Percentiles rank a stretch among this genome's conserved stretches.
Evolutionary conservation across 2,888 invertebrate genomes (phyloP).

Genomic region (Saturnia japonica): DNA sequence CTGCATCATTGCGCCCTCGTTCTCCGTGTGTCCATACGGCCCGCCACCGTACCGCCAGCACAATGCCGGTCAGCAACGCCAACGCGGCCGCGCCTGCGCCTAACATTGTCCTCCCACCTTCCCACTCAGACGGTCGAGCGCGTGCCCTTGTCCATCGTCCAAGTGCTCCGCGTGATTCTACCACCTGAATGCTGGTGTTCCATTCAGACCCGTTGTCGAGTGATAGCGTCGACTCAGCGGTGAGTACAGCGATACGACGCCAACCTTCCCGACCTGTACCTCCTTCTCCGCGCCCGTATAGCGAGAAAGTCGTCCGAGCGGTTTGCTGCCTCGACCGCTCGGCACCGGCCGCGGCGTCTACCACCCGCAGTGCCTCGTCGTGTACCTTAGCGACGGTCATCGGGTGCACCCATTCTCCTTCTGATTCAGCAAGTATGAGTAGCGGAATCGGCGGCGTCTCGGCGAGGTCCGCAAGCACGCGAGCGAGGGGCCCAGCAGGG

Average conservation of each 20-base stretch:
- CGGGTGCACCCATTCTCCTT: constrained; percentile 11
- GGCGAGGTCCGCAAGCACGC: background rate
- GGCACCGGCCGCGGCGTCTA: constrained; percentile 26
- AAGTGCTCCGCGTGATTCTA: constrained; percentile 36
- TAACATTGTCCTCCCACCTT: constrained; percentile 30
- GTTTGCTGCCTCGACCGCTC: constrained; percentile 30
- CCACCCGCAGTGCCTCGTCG: constrained; percentile 25
- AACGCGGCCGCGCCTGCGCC: constrained; percentile 29
- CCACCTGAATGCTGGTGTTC: constrained; percentile 36
- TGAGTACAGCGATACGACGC: constrained; percentile 41
- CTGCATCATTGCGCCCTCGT: constrained; percentile 42
- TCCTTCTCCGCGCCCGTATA: constrained; percentile 39
- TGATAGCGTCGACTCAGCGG: constrained; percentile 36
- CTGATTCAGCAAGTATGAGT: constrained; percentile 20
- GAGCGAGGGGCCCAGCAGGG: background rate
- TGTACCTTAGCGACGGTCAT: constrained; percentile 23
- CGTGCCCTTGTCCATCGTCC: constrained; percentile 27
- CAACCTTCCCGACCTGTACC: constrained; percentile 29
- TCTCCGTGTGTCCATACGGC: constrained; percentile 42
- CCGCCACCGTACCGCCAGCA: constrained; percentile 37
- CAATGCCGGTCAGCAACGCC: constrained; percentile 29
- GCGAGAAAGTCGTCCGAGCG: constrained; percentile 34
- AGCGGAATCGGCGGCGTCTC: constrained; percentile 6
- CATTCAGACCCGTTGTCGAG: constrained; percentile 40
- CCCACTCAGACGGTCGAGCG: constrained; percentile 19